Base-by-base conservation (phyloP, 2,113 vertebrate species). In the Myotis lucifugus region DNA sequence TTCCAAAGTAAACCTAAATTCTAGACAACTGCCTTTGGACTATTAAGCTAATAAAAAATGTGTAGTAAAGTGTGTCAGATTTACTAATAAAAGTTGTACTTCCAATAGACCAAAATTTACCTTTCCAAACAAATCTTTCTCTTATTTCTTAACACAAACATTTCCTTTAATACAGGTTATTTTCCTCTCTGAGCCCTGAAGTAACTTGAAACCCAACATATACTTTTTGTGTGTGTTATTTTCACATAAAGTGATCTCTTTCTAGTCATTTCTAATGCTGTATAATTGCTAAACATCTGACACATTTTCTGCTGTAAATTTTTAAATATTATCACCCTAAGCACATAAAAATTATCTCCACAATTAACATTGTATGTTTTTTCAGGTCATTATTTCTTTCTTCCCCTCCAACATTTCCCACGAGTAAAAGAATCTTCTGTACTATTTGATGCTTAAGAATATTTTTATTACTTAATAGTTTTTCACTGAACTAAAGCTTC, bases 1-100 rank as follows among this genome's bases (percentile, higher is more conserved):
- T 91, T 78, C 7, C 48, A 88, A 89, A 91, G 61, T 83, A 56
- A 89, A 78, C 10, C 13, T 73, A 93, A 96, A 78, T 88, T 85
- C 25, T 70, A 48, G n/a, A 82, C 21, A 91, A 85, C 21, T n/a
- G 15, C 21, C 23, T 42, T 54, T 3, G 9, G 74, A 34, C 48
- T 66, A 42, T 46, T 14, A 81, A 93, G 13, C 29, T 89, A 78
- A 76, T 85, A 73, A 90, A 85, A 82, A 40, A 52, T 46, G 18
- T 50, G 0, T 27, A 77, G n/a, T 12, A 73, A 87, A 69, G 7
- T 50, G 50, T 79, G 8, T 17, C 46, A 88, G 40, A 74, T 48
- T 82, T 72, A 69, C 46, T 29, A 78, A 88, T 67, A 32, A 95
- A 83, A 92, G 21, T 37, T 78, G 18, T 29, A 64, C 10, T 90